phyloP scores from a whole-genome alignment of 2,888 invertebrate genomes.

The Mystacides longicornis region DNA sequence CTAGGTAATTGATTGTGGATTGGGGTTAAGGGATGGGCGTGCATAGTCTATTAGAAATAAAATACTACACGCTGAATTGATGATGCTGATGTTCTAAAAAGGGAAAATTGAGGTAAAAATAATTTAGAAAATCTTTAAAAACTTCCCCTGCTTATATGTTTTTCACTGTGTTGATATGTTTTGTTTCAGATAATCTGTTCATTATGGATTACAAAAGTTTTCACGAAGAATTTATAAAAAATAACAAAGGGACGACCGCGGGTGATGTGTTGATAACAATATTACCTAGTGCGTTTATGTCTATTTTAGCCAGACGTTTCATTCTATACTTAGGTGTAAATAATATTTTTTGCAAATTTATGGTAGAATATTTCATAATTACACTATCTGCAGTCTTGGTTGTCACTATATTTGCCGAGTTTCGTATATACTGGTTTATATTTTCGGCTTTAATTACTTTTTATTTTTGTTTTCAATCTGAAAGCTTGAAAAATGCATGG shows the following conservation, averaged over 20 bases:
- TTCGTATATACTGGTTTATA: slow-evolving; percentile 8
- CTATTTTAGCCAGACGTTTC: slow-evolving; percentile 26
- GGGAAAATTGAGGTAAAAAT: too few species aligned
- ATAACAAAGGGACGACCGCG: slow-evolving; percentile 48
- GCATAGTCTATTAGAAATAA: too few species aligned
- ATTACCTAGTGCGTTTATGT: slow-evolving; percentile 21
- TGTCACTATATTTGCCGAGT: slow-evolving; percentile 46
- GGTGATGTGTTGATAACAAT: slow-evolving; percentile 40
- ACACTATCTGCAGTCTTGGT: slow-evolving; percentile 49
- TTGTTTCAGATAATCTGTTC: too few species aligned
- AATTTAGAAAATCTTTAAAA: too few species aligned
- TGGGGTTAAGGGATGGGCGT: too few species aligned
- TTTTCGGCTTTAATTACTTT: slow-evolving; percentile 24
- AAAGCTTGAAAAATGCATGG: slow-evolving; percentile 13
- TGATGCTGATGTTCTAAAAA: too few species aligned
- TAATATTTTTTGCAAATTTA: slow-evolving; percentile 31
- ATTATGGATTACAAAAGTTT: slow-evolving; percentile 39
- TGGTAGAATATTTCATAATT: slow-evolving; percentile 49
- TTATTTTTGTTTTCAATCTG: slow-evolving; percentile 10
- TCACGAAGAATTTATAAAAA: slow-evolving; percentile 48
- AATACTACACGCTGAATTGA: too few species aligned
- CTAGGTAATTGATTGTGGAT: too few species aligned
- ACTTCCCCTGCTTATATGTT: too few species aligned
- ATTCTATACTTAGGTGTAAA: slow-evolving; percentile 17
- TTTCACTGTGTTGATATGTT: too few species aligned